Base-by-base conservation (phyloP, 2,797 vertebrate genomes). In the Rhabdophis nuchalis region DNA sequence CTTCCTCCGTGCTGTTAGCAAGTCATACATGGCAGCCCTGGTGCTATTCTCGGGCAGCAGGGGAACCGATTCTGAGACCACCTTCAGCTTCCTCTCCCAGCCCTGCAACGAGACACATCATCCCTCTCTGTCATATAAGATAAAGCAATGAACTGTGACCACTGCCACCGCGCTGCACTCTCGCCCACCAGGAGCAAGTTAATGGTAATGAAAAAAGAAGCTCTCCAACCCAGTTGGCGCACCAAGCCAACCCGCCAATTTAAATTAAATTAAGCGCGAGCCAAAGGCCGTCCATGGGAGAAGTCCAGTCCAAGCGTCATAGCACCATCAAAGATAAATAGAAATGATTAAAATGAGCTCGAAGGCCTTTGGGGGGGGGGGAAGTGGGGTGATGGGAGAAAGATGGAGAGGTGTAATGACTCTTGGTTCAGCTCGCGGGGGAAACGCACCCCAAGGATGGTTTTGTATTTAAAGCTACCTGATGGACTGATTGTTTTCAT, bases 131-230 rank as follows among this genome's bases (percentile, higher is more conserved):
- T 98, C 97, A 97, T 97, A 96, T 97, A 97, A 97, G 97, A 98
- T 98, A 98, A 98, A 98, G 98, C 98, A 98, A 98, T 96, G 97
- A 97, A 97, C 98, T 98, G 98, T 98, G 97, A 98, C 97, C 97
- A 93, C 92, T 96, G 97, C 97, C 97, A 98, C 96, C 90, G 94
- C 96, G 95, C 96, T 96, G 97, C 97, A 96, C 98, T 97, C 97
- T 82, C 97, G 97, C 97, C 98, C 98, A 97, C 96, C 96, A 96
- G 97, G 97, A 98, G 97, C 97, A 97, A 97, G 94, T 95, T 98
- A 98, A 98, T 98, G 97, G 98, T 97, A 96, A 96, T 97, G 98
- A 98, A 96, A 97, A 98, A 98, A 82, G 41, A 82, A 82, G 77
- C 97, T 96, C 93, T 96, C 96, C 95, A 10, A 82, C 41, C 41